These are phyloP conservation scores for Tetramorium simillimum DNA, from an alignment of 1,140 invertebrate genomes.

Conservation along the genomic window DNA sequence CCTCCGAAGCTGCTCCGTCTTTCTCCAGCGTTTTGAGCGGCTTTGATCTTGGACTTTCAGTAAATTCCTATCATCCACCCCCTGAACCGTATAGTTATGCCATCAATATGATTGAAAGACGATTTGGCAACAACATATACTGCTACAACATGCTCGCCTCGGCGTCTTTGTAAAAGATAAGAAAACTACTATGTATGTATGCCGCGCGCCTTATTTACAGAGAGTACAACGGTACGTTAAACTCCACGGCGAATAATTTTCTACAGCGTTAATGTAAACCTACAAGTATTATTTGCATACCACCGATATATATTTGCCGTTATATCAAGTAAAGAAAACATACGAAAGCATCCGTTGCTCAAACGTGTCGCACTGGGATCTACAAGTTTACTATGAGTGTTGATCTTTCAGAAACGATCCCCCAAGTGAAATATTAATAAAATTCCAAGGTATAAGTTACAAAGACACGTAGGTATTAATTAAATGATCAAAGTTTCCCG, in stretches of 20 bases:
- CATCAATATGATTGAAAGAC: conserved; percentile 70
- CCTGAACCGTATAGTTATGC: conserved; percentile 82
- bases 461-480: background rate
- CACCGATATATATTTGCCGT: background rate
- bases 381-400: background rate
- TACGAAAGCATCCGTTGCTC: background rate
- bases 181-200: conserved; percentile 61
- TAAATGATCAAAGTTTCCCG: background rate
- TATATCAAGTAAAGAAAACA: conserved; percentile 17
- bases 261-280: background rate
- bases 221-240: background rate
- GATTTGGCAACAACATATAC: conserved; percentile 63
- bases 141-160: conserved; percentile 66
- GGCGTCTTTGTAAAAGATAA: conserved; percentile 21
- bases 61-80: conserved; percentile 84
- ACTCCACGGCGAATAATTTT: conserved; percentile 13
- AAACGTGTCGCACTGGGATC: background rate
- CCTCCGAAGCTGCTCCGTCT: conserved; percentile 85
- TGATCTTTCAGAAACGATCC: background rate
- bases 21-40: conserved; percentile 85
- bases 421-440: background rate
- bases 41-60: conserved; percentile 83
- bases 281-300: background rate
- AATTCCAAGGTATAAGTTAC: background rate
- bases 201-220: background rate